phyloP scores from a whole-genome alignment of 2,888 invertebrate species.

The Buathra laborator region DNA sequence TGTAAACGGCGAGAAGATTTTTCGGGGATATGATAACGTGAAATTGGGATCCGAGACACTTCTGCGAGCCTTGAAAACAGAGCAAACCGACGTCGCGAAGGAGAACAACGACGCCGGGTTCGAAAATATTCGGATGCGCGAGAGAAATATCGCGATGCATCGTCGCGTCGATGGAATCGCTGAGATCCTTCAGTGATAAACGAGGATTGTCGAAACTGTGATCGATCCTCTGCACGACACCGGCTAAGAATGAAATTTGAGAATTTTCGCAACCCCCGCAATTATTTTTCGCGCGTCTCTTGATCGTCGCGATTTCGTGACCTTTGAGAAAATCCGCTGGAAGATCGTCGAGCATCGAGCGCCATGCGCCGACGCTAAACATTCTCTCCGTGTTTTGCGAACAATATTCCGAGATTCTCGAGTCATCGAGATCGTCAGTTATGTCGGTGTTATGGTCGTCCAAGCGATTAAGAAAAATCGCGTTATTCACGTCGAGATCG shows the following conservation, averaged over 20 bases:
- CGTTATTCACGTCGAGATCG: constrained; percentile 49
- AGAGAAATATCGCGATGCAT: constrained; percentile 84
- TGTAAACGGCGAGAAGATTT: constrained; percentile 81
- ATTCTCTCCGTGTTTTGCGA: constrained; percentile 80
- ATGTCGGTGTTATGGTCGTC: constrained; percentile 51
- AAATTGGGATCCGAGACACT: constrained; percentile 71
- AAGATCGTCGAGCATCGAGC: constrained; percentile 79
- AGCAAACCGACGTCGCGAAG: constrained; percentile 80
- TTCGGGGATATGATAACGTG: constrained; percentile 80
- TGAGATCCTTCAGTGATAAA: constrained; percentile 82
- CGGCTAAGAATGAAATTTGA: constrained; percentile 82
- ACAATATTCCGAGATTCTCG: constrained; percentile 71
- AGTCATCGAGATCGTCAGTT: constrained; percentile 57
- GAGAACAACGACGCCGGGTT: constrained; percentile 79
- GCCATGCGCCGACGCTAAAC: constrained; percentile 82
- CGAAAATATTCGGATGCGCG: constrained; percentile 80
- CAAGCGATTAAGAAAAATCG: constrained; percentile 44
- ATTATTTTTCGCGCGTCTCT: constrained; percentile 74
- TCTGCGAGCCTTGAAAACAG: constrained; percentile 70
- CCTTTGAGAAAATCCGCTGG: constrained; percentile 77
- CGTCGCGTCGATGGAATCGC: constrained; percentile 84
- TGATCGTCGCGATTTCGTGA: constrained; percentile 79
- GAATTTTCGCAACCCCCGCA: constrained; percentile 68
- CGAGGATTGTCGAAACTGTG: constrained; percentile 81
- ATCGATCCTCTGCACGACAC: constrained; percentile 81